These are phyloP conservation scores for Villa cingulata DNA, from an alignment of 2,888 invertebrate genomes.

Conservation along the genomic window DNA sequence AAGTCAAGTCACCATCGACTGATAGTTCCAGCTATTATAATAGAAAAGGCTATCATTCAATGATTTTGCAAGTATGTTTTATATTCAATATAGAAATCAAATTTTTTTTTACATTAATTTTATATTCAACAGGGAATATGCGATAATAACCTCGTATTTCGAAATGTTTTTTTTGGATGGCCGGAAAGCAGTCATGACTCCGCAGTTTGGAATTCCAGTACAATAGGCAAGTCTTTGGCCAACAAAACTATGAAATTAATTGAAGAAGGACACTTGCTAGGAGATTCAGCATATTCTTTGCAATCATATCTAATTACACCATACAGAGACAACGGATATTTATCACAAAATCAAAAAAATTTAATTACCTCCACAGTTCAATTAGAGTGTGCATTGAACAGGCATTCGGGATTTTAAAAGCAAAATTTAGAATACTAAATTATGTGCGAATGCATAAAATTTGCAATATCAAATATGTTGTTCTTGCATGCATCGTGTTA, in stretches of 20 bases:
- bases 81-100: background rate
- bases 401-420: background rate
- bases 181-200: background rate
- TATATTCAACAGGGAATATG: background rate
- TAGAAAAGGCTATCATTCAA: too few relatives aligned
- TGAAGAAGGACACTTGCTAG: background rate
- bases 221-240: background rate
- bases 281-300: background rate
- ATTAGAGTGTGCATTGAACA: too few relatives aligned
- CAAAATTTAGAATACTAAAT: background rate
- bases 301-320: background rate
- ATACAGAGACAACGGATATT: too few relatives aligned
- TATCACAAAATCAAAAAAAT: background rate
- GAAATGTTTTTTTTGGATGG: too few relatives aligned
- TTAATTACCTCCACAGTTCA: background rate
- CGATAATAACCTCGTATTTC: constrained; percentile 1
- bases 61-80: background rate
- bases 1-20: background rate
- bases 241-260: background rate
- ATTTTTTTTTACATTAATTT: background rate
- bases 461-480: background rate
- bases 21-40: background rate
- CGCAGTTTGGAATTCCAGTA: background rate
- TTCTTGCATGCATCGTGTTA: background rate
- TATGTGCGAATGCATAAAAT: background rate